These are phyloP conservation scores for Halocynthia aurantium DNA, from an alignment of 23 tunicate species.

Conservation along the genomic window DNA sequence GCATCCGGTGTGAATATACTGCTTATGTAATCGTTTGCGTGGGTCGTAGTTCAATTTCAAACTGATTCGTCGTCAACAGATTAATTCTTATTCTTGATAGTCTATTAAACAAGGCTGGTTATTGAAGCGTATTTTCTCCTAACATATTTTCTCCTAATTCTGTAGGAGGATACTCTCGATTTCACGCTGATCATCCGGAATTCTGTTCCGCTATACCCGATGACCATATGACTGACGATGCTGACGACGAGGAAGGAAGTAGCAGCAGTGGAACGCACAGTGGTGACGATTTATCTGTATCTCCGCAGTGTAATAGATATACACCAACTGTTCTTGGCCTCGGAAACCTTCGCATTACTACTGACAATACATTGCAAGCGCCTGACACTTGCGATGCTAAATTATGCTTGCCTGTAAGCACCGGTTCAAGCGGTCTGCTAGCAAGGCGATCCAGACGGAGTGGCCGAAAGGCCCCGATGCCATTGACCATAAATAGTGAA, in stretches of 20 bases:
- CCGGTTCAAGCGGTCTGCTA: slow-evolving; percentile 6
- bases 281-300: slow-evolving; percentile 11
- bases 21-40: too few relatives aligned
- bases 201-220: slow-evolving; percentile 46
- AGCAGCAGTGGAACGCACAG: slow-evolving; percentile 35
- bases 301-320: slow-evolving; percentile 6
- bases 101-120: neutral
- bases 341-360: slow-evolving; percentile 50
- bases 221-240: slow-evolving; percentile 44
- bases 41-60: too few relatives aligned
- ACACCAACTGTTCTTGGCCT: slow-evolving; percentile 34
- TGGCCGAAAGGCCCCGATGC: slow-evolving; percentile 20
- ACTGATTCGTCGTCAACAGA: too few relatives aligned
- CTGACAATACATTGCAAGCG: neutral
- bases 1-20: too few relatives aligned
- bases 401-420: neutral
- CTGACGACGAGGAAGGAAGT: slow-evolving; percentile 73
- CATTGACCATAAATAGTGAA: slow-evolving; percentile 54
- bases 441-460: slow-evolving; percentile 15
- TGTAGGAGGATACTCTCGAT: slow-evolving; percentile 69
- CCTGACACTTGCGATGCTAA: neutral
- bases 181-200: slow-evolving; percentile 51
- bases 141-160: neutral
- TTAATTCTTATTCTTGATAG: too few relatives aligned
- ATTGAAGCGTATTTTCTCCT: neutral